A percentile compares a stretch with the other conserved stretches of the same genome.
These are phyloP conservation scores for Bombus turneri DNA, from an alignment of 1,140 invertebrate genomes.

Conservation along the genomic window DNA sequence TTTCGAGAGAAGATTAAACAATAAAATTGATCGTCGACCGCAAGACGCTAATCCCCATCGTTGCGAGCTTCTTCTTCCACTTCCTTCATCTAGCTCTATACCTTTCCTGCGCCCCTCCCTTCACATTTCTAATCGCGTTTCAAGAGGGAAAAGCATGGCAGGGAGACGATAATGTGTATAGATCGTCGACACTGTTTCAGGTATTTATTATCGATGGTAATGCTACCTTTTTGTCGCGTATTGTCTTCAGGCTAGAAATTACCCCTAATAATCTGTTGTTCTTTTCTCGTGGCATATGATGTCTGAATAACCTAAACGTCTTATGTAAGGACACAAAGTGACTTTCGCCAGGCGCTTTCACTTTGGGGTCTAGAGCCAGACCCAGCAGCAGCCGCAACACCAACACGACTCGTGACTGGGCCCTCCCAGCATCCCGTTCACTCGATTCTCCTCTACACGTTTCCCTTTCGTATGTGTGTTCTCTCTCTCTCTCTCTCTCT, in stretches of 20 bases:
- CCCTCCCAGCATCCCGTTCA: conserved; percentile 78
- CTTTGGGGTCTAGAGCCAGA: conserved; percentile 68
- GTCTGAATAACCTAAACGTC: conserved; percentile 76
- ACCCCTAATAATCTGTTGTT: conserved; percentile 54
- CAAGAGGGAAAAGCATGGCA: too few species aligned
- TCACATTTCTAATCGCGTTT: conserved; percentile 2
- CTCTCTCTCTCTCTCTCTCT: conserved; percentile 1
- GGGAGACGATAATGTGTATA: neutral
- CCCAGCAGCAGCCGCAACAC: conserved; percentile 60
- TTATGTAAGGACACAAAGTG: conserved; percentile 79
- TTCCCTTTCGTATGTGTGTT: conserved; percentile 2
- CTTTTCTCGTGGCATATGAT: conserved; percentile 65
- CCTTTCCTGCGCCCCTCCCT: too few species aligned
- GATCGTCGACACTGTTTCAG: neutral
- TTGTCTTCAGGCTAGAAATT: conserved; percentile 29
- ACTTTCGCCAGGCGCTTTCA: conserved; percentile 82
- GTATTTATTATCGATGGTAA: conserved; percentile 26
- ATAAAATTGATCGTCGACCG: conserved; percentile 26
- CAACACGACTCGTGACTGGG: conserved; percentile 63
- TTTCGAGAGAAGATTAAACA: conserved; percentile 14
- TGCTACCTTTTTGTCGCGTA: neutral
- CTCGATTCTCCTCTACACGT: conserved; percentile 58
- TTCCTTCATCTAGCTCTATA: neutral
- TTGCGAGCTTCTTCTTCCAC: neutral
- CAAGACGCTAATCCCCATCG: conserved; percentile 10